phyloP scores from a whole-genome alignment of 2,888 invertebrate species.

The Ecliptopera silaceata region DNA sequence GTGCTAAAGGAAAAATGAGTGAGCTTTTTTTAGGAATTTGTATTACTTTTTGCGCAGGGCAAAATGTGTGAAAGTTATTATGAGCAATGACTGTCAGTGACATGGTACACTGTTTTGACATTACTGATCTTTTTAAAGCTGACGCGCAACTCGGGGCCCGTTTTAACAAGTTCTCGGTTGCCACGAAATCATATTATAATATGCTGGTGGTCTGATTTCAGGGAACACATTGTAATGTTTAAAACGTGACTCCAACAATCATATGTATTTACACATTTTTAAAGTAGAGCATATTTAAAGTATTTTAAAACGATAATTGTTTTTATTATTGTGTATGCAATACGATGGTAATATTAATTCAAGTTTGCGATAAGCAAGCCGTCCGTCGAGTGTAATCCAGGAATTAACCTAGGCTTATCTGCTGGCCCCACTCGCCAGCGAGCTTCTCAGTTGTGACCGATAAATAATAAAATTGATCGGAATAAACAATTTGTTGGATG shows the following conservation, averaged over 20 bases:
- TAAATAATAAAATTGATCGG: conserved; percentile 30
- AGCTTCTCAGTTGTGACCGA: conserved; percentile 16
- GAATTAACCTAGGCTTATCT: conserved; percentile 24
- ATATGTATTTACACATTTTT: too few species aligned
- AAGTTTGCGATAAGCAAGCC: conserved; percentile 1
- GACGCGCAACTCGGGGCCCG: background rate
- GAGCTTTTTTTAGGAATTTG: background rate
- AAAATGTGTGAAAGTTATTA: background rate
- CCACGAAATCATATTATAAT: too few species aligned
- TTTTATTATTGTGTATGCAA: background rate
- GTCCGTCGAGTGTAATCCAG: conserved; percentile 6
- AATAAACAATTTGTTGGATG: conserved; percentile 26
- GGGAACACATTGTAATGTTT: too few species aligned
- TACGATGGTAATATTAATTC: conserved; percentile 7
- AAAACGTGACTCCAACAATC: too few species aligned
- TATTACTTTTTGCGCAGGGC: background rate
- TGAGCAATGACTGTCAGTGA: background rate
- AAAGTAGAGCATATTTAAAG: too few species aligned
- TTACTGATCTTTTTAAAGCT: background rate
- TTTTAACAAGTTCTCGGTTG: background rate
- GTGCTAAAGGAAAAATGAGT: conserved; percentile 12
- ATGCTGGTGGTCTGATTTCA: too few species aligned
- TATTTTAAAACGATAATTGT: too few species aligned
- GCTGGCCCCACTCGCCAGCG: conserved; percentile 3
- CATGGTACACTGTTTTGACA: background rate